A percentile compares a stretch with the other conserved stretches of the same genome.
phyloP scores from a whole-genome alignment of 2,888 invertebrate species.

The Apamea anceps region DNA sequence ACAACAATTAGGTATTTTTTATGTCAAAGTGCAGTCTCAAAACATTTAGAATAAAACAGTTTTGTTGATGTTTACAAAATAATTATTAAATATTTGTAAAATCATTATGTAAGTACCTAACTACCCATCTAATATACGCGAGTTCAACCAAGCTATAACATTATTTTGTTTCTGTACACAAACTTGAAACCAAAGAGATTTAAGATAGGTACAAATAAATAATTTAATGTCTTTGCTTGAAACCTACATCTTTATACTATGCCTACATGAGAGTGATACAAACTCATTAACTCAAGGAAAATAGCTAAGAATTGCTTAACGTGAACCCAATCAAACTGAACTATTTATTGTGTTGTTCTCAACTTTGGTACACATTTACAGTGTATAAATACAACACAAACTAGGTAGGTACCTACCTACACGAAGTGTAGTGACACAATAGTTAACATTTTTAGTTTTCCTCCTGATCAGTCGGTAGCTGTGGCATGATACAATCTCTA shows the following conservation, averaged over 20 bases:
- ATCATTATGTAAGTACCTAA: not conserved
- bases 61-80: conserved; percentile 13
- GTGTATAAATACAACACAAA: not conserved
- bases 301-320: not conserved
- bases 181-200: not conserved
- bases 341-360: not conserved
- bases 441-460: conserved; percentile 1
- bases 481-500: not conserved
- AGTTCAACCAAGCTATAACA: conserved; percentile 24
- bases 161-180: conserved; percentile 4
- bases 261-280: not conserved
- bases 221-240: too few species aligned
- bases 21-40: not conserved
- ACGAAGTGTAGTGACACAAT: not conserved
- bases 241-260: too few species aligned
- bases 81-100: not conserved
- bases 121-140: not conserved
- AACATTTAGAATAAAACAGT: not conserved
- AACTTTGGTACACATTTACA: not conserved
- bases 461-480: not conserved
- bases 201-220: too few species aligned
- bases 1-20: not conserved
- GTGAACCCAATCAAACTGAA: conserved; percentile 2
- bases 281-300: conserved; percentile 29
- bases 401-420: not conserved